Evolutionary conservation across 2,888 invertebrate genomes (phyloP), one percentile per base, ranked within the genome.

Genomic region (Drosophila multiciliata): DNA sequence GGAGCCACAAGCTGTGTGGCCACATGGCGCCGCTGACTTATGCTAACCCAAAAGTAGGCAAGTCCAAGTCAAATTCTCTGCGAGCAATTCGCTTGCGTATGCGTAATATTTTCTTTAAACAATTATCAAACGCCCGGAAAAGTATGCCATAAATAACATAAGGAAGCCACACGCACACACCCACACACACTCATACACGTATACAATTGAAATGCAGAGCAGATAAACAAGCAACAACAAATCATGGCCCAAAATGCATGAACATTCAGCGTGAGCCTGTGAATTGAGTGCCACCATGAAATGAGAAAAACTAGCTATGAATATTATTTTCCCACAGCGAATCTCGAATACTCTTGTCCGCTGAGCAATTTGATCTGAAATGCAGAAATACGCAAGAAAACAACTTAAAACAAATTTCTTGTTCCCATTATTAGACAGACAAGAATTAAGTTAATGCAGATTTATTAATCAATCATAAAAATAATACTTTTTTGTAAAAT

Each of bases 41-140:
- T 79, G 78, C 73, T 69, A 54, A 55, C 52, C 9, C 20, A 48
- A 36, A 54, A 35, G 50, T 55, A 65, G 70, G 66, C 73, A 48
- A 42, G 55, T n/a, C 33, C 23, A 64, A 40, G 42, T 53, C 65
- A 63, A 29, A 38, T 38, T 38, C 15, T 23, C 4, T 45, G 50
- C 69, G 66, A 68, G 70, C 80, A 72, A 83, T 78, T 78, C 72
- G 86, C 79, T 79, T 62, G 72, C 88, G 82, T 86, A 86, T 88
- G 88, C 83, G 79, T 89, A 81, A 88, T 85, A 89, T 87, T 87
- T 89, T 83, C 87, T 87, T 87, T 87, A 87, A 87, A 87, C 87
- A 87, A 87, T 87, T 87, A 87, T 87, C 89, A 87, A 87, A 79
- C 83, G 75, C 78, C 80, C 83, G 73, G 45, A 80, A 87, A 89